A percentile compares a stretch with the other conserved stretches of the same genome.
Conservation (phyloP, 1,140 invertebrate genomes). For the Nasonia giraulti region DNA sequence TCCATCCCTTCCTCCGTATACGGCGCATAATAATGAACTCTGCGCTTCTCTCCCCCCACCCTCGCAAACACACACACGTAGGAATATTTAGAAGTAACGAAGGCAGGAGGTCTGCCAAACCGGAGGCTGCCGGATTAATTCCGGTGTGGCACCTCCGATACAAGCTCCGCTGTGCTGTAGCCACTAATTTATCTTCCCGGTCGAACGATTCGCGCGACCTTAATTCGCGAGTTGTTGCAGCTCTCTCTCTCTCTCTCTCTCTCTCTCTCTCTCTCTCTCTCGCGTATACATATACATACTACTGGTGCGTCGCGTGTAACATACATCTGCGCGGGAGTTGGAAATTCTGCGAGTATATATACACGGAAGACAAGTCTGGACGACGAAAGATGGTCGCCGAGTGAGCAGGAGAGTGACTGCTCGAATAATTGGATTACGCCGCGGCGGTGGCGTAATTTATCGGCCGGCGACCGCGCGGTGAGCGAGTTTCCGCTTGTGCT, state of each 20-base stretch:
- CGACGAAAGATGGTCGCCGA: conserved; percentile 9
- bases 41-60: too few species aligned
- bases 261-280: too few species aligned
- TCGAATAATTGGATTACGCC: conserved; percentile 43
- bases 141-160: not conserved
- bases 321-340: not conserved
- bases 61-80: not conserved
- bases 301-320: too few species aligned
- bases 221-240: conserved; percentile 29
- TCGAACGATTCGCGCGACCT: conserved; percentile 19
- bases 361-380: not conserved
- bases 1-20: not conserved
- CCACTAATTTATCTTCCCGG: conserved; percentile 31
- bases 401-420: conserved; percentile 21
- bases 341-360: not conserved
- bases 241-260: too few species aligned
- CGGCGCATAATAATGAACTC: not conserved
- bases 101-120: conserved; percentile 21
- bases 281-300: not conserved
- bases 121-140: conserved; percentile 24
- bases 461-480: not conserved
- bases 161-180: too few species aligned
- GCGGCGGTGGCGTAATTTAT: conserved; percentile 19
- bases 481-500: not conserved
- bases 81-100: conserved; percentile 20